Evolutionary conservation across 2,888 invertebrate species (phyloP), one percentile per base, ranked within the genome.

Genomic region (Acronicta aceris): DNA sequence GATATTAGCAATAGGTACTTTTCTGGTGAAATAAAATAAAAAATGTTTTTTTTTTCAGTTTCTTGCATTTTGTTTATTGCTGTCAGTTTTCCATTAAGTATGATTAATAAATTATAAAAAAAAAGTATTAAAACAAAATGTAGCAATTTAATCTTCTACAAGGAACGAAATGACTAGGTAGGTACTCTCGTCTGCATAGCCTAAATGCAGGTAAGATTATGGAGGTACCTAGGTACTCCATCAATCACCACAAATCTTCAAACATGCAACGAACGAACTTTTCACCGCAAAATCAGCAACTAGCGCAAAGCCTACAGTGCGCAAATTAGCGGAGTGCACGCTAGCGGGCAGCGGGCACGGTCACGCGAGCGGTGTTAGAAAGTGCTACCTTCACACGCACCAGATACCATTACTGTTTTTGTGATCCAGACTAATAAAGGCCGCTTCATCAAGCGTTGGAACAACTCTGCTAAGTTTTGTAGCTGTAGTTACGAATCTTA

Each of bases 341-440:
- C 50, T 57, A 76, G 57, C 51, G 65, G 67, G 65, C 60, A 60
- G n/a, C n/a, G n/a, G n/a, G n/a, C n/a, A n/a, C 65, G 78, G 89
- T 88, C 89, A 90, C 90, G 81, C 87, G 59, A 70, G 51, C 71
- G 63, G 74, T 74, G 82, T 82, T 88, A 88, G 89, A 90, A 87
- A 90, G 89, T 90, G 88, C 75, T 70, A 59, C 71, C 70, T 74
- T n/a, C n/a, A 59, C 71, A 78, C 77, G 65, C 74, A 67, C 49
- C 43, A 38, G 43, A 54, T 54, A 47, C 59, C 43, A 61, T 46
- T 57, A 46, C 53, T 53, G 70, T 67, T 67, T 69, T 72, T 64
- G 47, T 64, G 59, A 70, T 69, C 38, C 56, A 73, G 62, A 74
- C 63, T 63, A 63, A n/a, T n/a, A 70, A 59, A 48, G 47, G 53